Evolutionary conservation across 2,888 invertebrate species (phyloP).

Genomic region (Drosophila formosana): DNA sequence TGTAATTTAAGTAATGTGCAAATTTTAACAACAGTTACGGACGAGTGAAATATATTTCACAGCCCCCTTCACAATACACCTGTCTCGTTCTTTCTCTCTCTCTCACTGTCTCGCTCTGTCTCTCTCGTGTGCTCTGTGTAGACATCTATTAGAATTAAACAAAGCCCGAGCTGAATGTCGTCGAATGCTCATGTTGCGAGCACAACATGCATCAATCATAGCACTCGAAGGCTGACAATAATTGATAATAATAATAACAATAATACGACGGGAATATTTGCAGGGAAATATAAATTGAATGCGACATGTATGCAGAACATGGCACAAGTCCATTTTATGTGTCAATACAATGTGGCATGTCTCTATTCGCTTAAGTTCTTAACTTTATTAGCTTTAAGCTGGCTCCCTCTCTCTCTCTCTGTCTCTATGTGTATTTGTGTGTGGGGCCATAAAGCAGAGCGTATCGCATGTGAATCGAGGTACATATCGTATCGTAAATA

Average conservation of each 20-base stretch:
- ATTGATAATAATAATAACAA: conserved; percentile 49
- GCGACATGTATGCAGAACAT: conserved; percentile 9
- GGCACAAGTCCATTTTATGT: conserved; percentile 28
- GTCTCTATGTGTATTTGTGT: conserved; percentile 7
- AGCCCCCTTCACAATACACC: neutral
- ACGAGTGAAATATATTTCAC: too few relatives aligned
- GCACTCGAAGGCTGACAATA: conserved; percentile 48
- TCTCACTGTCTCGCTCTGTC: neutral
- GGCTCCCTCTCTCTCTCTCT: neutral
- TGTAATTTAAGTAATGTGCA: too few relatives aligned
- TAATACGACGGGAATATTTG: conserved; percentile 3
- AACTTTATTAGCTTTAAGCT: conserved; percentile 53
- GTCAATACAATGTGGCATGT: conserved; percentile 13
- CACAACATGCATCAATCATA: conserved; percentile 51
- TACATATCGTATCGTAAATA: conserved; percentile 27
- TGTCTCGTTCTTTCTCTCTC: neutral
- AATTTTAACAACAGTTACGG: too few relatives aligned
- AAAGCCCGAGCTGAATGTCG: conserved; percentile 21
- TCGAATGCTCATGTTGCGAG: conserved; percentile 18
- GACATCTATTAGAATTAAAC: conserved; percentile 48
- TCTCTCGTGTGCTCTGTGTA: neutral
- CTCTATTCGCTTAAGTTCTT: conserved; percentile 38
- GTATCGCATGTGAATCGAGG: neutral
- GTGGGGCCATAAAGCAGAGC: conserved; percentile 32
- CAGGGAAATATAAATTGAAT: conserved; percentile 5